These are phyloP conservation scores for Chaetura pelagica DNA, from an alignment of 2,113 vertebrate species.

Conservation along the genomic window DNA sequence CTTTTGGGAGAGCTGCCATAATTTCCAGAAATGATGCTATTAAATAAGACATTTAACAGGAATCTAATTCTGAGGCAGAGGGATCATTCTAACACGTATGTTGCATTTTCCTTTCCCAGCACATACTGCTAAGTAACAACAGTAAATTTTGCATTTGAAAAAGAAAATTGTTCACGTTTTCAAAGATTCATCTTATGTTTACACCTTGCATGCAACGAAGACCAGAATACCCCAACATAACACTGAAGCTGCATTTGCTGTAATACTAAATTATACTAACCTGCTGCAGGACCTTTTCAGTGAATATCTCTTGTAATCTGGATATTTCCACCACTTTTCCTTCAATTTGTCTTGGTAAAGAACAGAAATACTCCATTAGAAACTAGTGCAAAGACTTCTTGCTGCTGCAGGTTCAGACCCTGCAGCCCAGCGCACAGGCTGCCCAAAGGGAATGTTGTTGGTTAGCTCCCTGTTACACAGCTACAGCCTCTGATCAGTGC, in stretches of 20 bases:
- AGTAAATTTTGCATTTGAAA: not conserved
- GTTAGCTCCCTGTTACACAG: not conserved
- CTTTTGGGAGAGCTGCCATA: not conserved
- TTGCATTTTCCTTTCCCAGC: not conserved
- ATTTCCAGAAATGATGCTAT: not conserved
- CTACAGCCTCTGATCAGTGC: rapidly evolving
- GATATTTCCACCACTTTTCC: slow-evolving; percentile 98
- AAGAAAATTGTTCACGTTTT: not conserved
- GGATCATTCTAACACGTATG: not conserved
- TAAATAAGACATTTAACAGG: not conserved
- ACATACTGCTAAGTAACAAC: not conserved
- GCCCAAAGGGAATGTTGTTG: no score
- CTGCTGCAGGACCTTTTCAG: slow-evolving; percentile 96
- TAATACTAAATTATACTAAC: slow-evolving; percentile 64
- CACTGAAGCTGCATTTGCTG: not conserved
- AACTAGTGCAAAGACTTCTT: not conserved
- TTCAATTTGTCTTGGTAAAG: slow-evolving; percentile 90
- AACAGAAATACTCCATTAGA: slow-evolving; percentile 12
- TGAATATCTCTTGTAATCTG: slow-evolving; percentile 96
- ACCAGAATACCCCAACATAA: not conserved
- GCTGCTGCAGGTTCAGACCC: not conserved
- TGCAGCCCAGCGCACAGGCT: rapidly evolving
- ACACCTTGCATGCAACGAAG: not conserved
- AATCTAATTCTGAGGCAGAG: not conserved
- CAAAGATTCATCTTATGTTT: not conserved